Base-by-base conservation (phyloP, 2,797 vertebrate species). In the Toxotes lorentzi region DNA sequence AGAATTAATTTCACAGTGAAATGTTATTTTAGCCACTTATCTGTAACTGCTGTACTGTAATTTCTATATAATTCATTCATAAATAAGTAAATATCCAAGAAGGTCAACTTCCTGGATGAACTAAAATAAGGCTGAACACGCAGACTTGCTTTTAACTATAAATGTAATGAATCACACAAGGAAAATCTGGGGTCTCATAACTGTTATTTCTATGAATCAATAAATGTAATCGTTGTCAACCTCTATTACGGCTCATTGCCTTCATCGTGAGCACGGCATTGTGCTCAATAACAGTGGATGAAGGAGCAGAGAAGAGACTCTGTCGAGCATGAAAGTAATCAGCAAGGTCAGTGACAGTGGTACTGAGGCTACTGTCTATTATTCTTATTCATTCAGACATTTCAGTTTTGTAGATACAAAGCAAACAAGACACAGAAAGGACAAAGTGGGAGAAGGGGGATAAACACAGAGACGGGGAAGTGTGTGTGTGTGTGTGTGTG, bases 301-400 rank as follows among this genome's bases (percentile, higher is more conserved):
- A 76, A 78, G 70, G 69, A 58, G 56, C 67, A 79, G 73, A 78
- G 80, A 82, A 76, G n/a, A 75, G 62, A 77, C 45, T 85, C 62
- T 38, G 76, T 85, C 68, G 73, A 71, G 88, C 88, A 85, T 87
- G 83, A 89, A 87, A 86, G 78, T 67, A 91, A 90, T 89, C 87
- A 86, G 77, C 70, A 63, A 85, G 85, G 85, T 89, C 86, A 83
- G 76, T 76, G 79, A 88, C 83, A 79, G 58, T 58, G 48, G 80
- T 50, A 66, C 74, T 54, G 59, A 5, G 79, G 82, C 84, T 70
- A 83, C 71, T 83, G 83, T 87, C 82, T 86, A 67, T 87, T 84
- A 84, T 73, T 87, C 69, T 76, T 83, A 86, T 87, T 77, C 82
- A 86, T 72, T 85, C 72, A 78, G 83, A 89, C 86, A 43, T 83